A percentile compares a stretch with the other conserved stretches of the same genome.
phyloP scores from a whole-genome alignment of 2,888 invertebrate species.

The Eilema depressum region DNA sequence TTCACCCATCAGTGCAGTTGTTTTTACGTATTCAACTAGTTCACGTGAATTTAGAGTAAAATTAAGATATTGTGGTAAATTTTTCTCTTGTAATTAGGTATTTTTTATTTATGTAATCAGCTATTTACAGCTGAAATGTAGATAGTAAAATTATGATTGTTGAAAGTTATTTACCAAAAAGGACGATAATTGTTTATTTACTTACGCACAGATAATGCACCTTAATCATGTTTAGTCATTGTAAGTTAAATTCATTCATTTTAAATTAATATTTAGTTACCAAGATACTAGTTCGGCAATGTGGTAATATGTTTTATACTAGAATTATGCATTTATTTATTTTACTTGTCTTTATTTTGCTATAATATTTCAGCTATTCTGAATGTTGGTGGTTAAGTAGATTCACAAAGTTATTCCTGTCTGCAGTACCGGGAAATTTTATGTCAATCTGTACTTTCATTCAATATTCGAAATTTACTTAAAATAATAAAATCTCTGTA shows the following conservation, averaged over 20 bases:
- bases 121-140: slow-evolving; percentile 13
- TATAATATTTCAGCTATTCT: background rate
- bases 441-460: background rate
- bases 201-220: background rate
- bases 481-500: background rate
- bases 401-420: background rate
- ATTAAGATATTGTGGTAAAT: background rate
- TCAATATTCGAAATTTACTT: background rate
- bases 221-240: slow-evolving; percentile 11
- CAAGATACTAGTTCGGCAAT: slow-evolving; percentile 29
- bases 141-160: slow-evolving; percentile 17
- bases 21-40: background rate
- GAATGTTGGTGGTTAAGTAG: background rate
- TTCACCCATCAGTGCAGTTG: background rate
- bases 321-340: background rate
- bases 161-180: slow-evolving; percentile 25
- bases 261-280: slow-evolving; percentile 40
- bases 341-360: background rate
- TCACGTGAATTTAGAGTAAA: background rate
- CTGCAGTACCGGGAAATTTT: background rate
- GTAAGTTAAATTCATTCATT: slow-evolving; percentile 25
- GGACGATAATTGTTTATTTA: background rate
- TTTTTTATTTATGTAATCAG: background rate
- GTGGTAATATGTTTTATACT: background rate
- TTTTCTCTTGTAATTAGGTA: background rate